Percentiles rank a stretch among this genome's conserved stretches.
phyloP scores from a whole-genome alignment of 2,888 invertebrate genomes.

The Bhutanitis thaidina region DNA sequence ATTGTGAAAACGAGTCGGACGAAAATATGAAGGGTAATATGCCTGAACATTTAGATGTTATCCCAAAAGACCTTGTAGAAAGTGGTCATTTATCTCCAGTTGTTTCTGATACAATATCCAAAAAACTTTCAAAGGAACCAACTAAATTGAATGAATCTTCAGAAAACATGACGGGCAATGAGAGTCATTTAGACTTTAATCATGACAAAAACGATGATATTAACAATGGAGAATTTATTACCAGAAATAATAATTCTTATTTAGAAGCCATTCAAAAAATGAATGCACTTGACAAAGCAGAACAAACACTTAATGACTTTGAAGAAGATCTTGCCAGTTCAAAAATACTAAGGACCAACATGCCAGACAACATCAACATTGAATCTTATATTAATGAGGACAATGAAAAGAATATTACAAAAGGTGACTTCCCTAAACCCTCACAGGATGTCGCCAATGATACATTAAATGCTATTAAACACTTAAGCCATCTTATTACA shows the following conservation, averaged over 20 bases:
- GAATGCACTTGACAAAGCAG: neutral
- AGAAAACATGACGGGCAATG: neutral
- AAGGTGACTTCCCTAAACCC: constrained; percentile 10
- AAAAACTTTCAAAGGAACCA: neutral
- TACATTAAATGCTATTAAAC: constrained; percentile 39
- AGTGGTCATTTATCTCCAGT: neutral
- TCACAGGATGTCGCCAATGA: neutral
- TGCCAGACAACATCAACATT: neutral
- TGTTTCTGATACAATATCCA: neutral
- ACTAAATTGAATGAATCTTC: neutral
- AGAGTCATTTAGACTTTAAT: neutral
- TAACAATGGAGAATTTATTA: neutral
- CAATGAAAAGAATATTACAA: constrained; percentile 12
- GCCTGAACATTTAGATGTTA: neutral
- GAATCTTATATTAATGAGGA: constrained; percentile 3
- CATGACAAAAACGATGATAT: neutral
- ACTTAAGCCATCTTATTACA: constrained; percentile 51
- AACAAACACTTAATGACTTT: constrained; percentile 8
- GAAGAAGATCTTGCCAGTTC: constrained; percentile 13
- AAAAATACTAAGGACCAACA: constrained; percentile 5
- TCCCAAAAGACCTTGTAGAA: neutral
- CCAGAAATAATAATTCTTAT: neutral
- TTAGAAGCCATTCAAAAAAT: neutral
- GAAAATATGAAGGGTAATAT: neutral
- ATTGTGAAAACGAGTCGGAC: neutral